Evolutionary conservation across 2,797 vertebrate genomes (phyloP), one percentile per base, ranked within the genome.

Genomic region (Philypnodon macrostomus): DNA sequence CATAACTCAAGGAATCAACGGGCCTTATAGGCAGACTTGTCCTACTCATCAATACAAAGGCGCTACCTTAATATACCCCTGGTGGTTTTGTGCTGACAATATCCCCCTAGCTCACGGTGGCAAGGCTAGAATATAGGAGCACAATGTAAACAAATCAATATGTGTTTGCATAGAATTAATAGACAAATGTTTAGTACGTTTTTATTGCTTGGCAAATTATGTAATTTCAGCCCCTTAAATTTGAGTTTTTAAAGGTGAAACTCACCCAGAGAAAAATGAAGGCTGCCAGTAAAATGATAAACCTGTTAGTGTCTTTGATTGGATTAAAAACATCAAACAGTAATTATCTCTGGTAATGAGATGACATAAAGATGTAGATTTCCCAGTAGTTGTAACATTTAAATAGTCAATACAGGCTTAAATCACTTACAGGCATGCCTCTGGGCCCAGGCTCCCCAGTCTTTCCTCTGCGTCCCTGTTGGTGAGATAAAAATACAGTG

Each of bases 391-490:
- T 39, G 60, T 55, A 26, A 12, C 16, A 15, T 17, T 14, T 5
- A 14, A n/a, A 15, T 19, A 16, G 0, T 44, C 24, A 15, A 15
- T 46, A 19, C 23, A 14, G 27, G 27, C 9, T 40, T 31, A 15
- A 37, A 32, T 54, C n/a, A 94, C 93, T 95, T 84, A 98, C 95
- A 40, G 92, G 89, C 17, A 80, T 90, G 74, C 95, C 94, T 37
- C 87, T 90, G 47, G 85, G 81, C 53, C 94, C 94, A 0, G 88
- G 72, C 74, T 92, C 85, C 79, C 96, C 94, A 19, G 88, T 65
- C 78, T 95, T 95, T 59, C 96, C 96, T 86, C 94, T 84, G 45
- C 93, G 91, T 69, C 96, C 96, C 96, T 98, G 59, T 35, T n/a
- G 47, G 68, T 40, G n/a, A 73, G 18, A 53, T 1, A 59, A n/a